phyloP scores from a whole-genome alignment of 2,797 vertebrate species.

The Astyanax mexicanus region DNA sequence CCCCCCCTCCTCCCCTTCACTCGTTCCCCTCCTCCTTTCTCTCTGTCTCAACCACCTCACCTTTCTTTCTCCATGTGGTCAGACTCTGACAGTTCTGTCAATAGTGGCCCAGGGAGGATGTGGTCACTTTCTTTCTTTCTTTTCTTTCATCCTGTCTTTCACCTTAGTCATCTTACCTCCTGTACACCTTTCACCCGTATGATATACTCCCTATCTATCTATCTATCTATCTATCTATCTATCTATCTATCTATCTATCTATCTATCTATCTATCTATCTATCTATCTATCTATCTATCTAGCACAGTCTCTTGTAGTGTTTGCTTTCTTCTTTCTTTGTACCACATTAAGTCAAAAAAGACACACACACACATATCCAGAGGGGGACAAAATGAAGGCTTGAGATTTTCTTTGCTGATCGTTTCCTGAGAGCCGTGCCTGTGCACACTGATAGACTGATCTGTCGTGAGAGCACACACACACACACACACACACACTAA shows the following conservation, averaged over 20 bases:
- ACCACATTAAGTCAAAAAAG: background rate
- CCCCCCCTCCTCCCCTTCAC: background rate
- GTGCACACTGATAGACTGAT: background rate
- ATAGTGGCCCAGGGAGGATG: conserved; percentile 31
- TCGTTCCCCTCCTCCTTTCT: background rate
- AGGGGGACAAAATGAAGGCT: conserved; percentile 3
- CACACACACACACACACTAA: too few species aligned
- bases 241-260: too few species aligned
- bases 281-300: background rate
- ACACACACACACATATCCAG: background rate
- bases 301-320: background rate
- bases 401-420: background rate
- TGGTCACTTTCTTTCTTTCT: conserved; percentile 23
- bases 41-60: conserved; percentile 23
- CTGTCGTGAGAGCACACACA: too few species aligned
- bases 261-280: too few species aligned
- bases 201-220: background rate
- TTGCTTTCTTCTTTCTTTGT: background rate
- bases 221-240: too few species aligned
- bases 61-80: conserved; percentile 38
- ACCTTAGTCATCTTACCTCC: background rate
- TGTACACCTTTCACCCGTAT: background rate
- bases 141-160: background rate
- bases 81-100: conserved; percentile 43
- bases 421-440: background rate